Conservation (phyloP, 2,888 invertebrate species). For the Hirtodrosophila trivittata region DNA sequence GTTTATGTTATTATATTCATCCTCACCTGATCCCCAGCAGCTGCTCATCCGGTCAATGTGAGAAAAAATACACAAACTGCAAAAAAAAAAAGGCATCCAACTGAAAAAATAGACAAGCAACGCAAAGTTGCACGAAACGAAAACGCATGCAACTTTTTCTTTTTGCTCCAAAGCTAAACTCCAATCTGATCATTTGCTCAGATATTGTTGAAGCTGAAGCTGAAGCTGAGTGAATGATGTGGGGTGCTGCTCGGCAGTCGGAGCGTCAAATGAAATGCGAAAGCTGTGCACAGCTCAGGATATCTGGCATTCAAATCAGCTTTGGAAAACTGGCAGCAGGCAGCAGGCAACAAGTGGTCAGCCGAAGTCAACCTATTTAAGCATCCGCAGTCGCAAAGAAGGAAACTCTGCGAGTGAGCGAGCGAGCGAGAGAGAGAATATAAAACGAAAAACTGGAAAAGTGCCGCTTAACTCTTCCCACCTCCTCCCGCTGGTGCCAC, state of each 20-base stretch:
- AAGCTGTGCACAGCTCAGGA: constrained; percentile 65
- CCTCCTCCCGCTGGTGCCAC: constrained; percentile 6
- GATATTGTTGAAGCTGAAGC: constrained; percentile 58
- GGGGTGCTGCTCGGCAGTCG: constrained; percentile 27
- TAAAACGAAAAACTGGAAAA: constrained; percentile 63
- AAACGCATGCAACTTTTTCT: constrained; percentile 75
- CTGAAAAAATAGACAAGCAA: constrained; percentile 54
- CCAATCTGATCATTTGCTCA: constrained; percentile 64
- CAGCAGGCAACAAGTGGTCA: constrained; percentile 49
- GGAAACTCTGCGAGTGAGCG: background rate
- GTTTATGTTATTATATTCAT: constrained; percentile 80
- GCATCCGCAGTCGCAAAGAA: constrained; percentile 64
- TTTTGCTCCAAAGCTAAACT: constrained; percentile 48
- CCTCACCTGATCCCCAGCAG: constrained; percentile 82
- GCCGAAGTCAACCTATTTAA: constrained; percentile 73
- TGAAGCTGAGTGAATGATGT: constrained; percentile 52
- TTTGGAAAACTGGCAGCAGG: constrained; percentile 57
- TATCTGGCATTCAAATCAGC: constrained; percentile 78
- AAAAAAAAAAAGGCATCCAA: constrained; percentile 16
- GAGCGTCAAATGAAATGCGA: constrained; percentile 69
- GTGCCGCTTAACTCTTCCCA: constrained; percentile 31
- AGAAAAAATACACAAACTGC: constrained; percentile 52
- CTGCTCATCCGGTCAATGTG: constrained; percentile 81
- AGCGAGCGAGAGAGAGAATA: constrained; percentile 6
- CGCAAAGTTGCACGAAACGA: constrained; percentile 43